Evolutionary conservation across 2,113 vertebrate species (phyloP).

Genomic region (Dicrurus megarhynchus): DNA sequence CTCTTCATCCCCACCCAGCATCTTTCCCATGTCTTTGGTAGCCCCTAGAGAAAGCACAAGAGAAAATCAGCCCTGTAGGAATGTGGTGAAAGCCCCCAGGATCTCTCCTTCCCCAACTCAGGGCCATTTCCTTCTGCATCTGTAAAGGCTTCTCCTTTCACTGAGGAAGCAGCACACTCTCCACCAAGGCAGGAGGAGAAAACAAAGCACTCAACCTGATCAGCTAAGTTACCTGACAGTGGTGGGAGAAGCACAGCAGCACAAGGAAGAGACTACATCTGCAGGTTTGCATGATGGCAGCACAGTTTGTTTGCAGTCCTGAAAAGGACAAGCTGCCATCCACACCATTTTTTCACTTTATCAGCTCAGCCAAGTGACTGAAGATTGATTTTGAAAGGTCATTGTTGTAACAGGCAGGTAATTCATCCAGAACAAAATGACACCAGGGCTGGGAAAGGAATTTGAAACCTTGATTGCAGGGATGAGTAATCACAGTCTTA

Average conservation of each 20-base stretch:
- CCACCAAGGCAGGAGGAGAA: not conserved
- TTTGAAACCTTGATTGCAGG: not conserved
- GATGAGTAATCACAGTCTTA: not conserved
- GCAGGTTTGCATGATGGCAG: not conserved
- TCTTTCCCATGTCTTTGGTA: conserved; percentile 87
- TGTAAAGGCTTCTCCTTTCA: not conserved
- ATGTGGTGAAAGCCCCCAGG: not conserved
- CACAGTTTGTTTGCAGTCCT: not conserved
- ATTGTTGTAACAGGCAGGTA: not conserved
- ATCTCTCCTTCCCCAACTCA: not conserved
- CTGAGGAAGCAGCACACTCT: not conserved
- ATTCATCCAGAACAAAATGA: not conserved
- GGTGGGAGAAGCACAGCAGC: not conserved
- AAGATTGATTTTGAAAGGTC: not conserved
- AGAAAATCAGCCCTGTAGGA: not conserved
- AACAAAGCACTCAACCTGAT: not conserved
- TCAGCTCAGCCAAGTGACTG: not conserved
- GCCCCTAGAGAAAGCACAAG: conserved; percentile 75
- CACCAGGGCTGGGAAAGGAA: not conserved
- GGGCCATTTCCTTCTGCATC: not conserved
- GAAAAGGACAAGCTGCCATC: not conserved
- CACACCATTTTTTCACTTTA: not conserved
- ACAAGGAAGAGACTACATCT: not conserved
- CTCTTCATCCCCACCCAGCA: conserved; percentile 85
- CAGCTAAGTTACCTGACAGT: not conserved